Percentiles rank a stretch among this genome's conserved stretches.
phyloP scores from a whole-genome alignment of 2,888 invertebrate species.

The Eucera pruinosa region DNA sequence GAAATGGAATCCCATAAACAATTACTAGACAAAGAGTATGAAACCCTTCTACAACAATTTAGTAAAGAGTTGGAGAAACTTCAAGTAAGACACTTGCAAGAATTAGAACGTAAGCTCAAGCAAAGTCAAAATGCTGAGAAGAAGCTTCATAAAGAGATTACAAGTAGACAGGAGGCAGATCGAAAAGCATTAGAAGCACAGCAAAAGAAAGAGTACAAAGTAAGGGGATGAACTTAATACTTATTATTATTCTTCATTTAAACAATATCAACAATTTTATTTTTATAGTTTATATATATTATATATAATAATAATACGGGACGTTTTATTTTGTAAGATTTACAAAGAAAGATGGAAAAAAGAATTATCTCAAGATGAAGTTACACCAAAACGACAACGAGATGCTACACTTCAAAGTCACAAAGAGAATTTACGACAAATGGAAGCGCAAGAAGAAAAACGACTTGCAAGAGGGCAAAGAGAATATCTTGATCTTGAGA shows the following conservation, averaged over 20 bases:
- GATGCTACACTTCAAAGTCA: slow-evolving; percentile 96
- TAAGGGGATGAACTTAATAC: slow-evolving; percentile 51
- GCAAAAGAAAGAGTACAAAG: slow-evolving; percentile 98
- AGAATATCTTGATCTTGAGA: slow-evolving; percentile 95
- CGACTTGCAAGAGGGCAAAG: slow-evolving; percentile 94
- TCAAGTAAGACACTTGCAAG: slow-evolving; percentile 91
- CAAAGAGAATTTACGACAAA: slow-evolving; percentile 95
- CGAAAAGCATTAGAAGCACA: slow-evolving; percentile 95
- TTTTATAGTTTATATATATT: too few relatives aligned
- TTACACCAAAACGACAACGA: slow-evolving; percentile 95
- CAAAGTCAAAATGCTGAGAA: slow-evolving; percentile 95
- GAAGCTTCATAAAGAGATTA: slow-evolving; percentile 96
- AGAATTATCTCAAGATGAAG: slow-evolving; percentile 95
- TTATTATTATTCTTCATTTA: neutral
- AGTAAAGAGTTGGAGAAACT: slow-evolving; percentile 96
- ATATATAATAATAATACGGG: slow-evolving; percentile 6
- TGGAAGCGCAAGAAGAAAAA: slow-evolving; percentile 96
- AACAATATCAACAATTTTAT: neutral
- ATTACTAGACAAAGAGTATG: slow-evolving; percentile 98
- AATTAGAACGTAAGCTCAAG: slow-evolving; percentile 92
- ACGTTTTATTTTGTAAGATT: slow-evolving; percentile 82
- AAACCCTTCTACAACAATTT: slow-evolving; percentile 95
- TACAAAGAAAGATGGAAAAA: slow-evolving; percentile 99
- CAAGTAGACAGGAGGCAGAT: slow-evolving; percentile 94
- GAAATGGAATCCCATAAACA: slow-evolving; percentile 99